A percentile compares a stretch with the other conserved stretches of the same genome.
Conservation (phyloP, 2,888 invertebrate genomes). For the Thecophora atra region DNA sequence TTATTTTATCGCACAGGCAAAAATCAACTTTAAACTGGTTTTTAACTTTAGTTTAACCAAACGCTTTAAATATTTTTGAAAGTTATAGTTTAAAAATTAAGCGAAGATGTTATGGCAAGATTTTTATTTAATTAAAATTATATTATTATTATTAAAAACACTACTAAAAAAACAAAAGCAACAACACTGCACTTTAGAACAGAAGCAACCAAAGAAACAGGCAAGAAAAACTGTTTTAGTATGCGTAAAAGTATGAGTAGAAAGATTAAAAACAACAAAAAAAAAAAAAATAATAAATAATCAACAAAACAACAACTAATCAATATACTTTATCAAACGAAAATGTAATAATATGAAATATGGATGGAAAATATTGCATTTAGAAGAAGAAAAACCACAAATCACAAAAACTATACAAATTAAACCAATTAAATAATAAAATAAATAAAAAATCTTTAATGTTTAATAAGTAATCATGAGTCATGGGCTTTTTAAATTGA, state of each 20-base stretch:
- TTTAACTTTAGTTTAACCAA: background rate
- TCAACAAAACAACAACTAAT: background rate
- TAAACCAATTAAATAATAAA: background rate
- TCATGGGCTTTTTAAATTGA: conserved; percentile 25
- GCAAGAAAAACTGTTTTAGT: background rate
- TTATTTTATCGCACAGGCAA: background rate
- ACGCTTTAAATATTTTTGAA: too few relatives aligned
- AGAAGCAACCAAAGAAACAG: background rate
- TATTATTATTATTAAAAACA: too few relatives aligned
- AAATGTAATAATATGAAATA: conserved; percentile 2
- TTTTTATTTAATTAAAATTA: background rate
- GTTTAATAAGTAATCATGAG: background rate
- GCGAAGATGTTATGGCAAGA: background rate
- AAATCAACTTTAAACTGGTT: too few relatives aligned
- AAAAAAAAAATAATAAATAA: too few relatives aligned
- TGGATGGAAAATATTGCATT: conserved; percentile 26
- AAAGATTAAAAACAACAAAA: background rate
- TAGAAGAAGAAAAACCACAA: conserved; percentile 18
- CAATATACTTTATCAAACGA: background rate
- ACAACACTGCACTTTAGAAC: conserved; percentile 5
- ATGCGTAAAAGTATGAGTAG: background rate
- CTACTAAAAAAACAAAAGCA: conserved; percentile 11
- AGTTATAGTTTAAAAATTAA: background rate
- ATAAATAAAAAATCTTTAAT: background rate
- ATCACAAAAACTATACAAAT: background rate